Conservation (phyloP, 1,140 invertebrate genomes). For the Mactra quadrangularis region DNA sequence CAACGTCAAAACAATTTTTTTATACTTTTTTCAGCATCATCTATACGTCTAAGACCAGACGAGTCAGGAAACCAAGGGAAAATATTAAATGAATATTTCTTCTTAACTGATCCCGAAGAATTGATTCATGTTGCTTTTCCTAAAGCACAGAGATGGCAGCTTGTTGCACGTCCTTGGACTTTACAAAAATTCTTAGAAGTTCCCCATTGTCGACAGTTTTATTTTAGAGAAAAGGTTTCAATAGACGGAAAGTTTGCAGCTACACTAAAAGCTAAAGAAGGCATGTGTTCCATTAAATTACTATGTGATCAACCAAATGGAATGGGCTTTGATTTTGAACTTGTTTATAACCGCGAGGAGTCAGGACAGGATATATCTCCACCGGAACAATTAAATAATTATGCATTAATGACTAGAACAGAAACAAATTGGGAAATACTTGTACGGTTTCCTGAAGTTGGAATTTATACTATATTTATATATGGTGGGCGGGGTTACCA, state of each 20-base stretch:
- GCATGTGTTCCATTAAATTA: slow-evolving; percentile 26
- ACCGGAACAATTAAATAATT: slow-evolving; percentile 43
- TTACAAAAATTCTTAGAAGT: slow-evolving; percentile 62
- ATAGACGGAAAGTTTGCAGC: slow-evolving; percentile 54
- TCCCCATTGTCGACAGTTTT: slow-evolving; percentile 39
- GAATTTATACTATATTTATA: slow-evolving; percentile 39
- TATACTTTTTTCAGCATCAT: too few relatives aligned
- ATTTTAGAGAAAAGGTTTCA: slow-evolving; percentile 54
- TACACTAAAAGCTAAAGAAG: background rate
- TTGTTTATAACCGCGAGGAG: slow-evolving; percentile 48
- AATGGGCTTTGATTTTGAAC: slow-evolving; percentile 37
- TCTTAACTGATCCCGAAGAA: slow-evolving; percentile 72
- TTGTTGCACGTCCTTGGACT: slow-evolving; percentile 65
- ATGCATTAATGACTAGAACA: slow-evolving; percentile 21
- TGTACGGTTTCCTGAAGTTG: slow-evolving; percentile 46
- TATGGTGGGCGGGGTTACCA: slow-evolving; percentile 41
- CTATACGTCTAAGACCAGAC: too few relatives aligned
- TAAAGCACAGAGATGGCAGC: slow-evolving; percentile 71
- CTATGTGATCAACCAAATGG: background rate
- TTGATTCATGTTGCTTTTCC: slow-evolving; percentile 71
- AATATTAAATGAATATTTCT: slow-evolving; percentile 74
- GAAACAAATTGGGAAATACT: slow-evolving; percentile 32
- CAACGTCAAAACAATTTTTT: too few relatives aligned
- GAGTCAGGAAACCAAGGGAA: slow-evolving; percentile 15
- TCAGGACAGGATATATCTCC: slow-evolving; percentile 41